Percentiles rank a stretch among this genome's conserved stretches.
These are phyloP conservation scores for Natator depressus DNA, from an alignment of 2,113 vertebrate genomes.

Conservation along the genomic window DNA sequence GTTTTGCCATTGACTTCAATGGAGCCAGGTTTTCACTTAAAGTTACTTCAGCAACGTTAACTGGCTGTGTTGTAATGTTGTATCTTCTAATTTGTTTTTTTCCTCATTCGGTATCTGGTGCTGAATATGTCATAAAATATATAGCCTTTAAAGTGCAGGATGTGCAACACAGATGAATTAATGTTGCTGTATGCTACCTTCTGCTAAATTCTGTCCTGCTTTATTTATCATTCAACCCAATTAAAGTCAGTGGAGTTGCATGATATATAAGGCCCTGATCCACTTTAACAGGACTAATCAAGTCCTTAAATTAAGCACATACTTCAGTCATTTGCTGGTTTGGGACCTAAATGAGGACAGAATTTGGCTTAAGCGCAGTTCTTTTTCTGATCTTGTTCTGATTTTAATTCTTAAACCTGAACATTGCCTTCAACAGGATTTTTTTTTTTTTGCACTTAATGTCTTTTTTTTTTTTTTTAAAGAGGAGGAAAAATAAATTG, in stretches of 20 bases:
- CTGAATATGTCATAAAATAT: conserved; percentile 6
- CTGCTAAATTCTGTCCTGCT: neutral
- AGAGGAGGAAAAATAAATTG: neutral
- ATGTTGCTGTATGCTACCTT: neutral
- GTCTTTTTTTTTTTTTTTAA: neutral
- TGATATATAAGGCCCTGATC: neutral
- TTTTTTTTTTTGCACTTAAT: rapidly evolving
- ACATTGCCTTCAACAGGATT: neutral
- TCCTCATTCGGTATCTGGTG: neutral
- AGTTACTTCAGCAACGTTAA: neutral
- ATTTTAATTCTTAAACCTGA: neutral
- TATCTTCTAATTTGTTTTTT: neutral
- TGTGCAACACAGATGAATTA: neutral
- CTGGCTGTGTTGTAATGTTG: neutral
- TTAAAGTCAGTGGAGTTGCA: neutral
- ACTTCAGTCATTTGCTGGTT: neutral
- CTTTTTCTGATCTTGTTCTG: conserved; percentile 16
- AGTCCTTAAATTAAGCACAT: neutral
- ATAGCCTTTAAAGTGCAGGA: rapidly evolving
- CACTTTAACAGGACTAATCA: neutral
- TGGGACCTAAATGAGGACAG: neutral
- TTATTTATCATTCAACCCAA: neutral
- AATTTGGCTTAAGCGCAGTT: neutral
- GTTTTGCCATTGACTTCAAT: neutral
- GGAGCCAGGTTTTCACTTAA: neutral